Base-by-base conservation (phyloP, 2,888 invertebrate genomes). In the Macrosiphum euphorbiae region DNA sequence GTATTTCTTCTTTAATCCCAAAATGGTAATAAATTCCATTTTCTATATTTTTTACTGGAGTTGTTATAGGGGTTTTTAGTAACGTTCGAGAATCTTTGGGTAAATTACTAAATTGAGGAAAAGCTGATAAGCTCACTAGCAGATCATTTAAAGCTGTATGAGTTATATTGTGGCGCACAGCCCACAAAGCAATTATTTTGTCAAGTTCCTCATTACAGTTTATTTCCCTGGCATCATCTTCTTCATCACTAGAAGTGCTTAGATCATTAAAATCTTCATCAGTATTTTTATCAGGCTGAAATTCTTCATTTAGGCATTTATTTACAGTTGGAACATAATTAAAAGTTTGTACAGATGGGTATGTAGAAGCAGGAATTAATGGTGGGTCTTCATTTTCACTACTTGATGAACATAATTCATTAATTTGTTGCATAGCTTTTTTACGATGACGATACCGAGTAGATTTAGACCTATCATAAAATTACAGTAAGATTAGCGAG, bases 81-180 rank as follows among this genome's bases (percentile, higher is more conserved):
- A 78, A 78, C 16, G 78, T 78, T 78, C 78, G 78, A 78, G n/a
- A 78, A 78, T 78, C 78, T 78, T 78, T 78, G 35, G 78, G 78
- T 35, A 78, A 35, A 35, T 35, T 4, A 35, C 35, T 78, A 78
- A 78, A 78, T 78, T 78, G n/a, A 78, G 78, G 35, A 78, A n/a
- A 78, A 35, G 16, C 35, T 3, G 78, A 78, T 78, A 78, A 78
- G 41, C 35, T 78, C 3, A 78, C 35, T 78, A 78, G 16, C n/a
- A 78, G 16, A 78, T n/a, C 78, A 35, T 78, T 35, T 35, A 78
- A n/a, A 35, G 78, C 78, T 78, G 78, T 35, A 78, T 78, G 78
- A 78, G 78, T 78, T 78, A 78, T 78, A 78, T 78, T 78, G 1
- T 35, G 78, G 16, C 78, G 35, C 11, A 78, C 35, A 35, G 78